Evolutionary conservation across 2,113 vertebrate species (phyloP), one percentile per base, ranked within the genome.

Genomic region (Paedocypris sp.): DNA sequence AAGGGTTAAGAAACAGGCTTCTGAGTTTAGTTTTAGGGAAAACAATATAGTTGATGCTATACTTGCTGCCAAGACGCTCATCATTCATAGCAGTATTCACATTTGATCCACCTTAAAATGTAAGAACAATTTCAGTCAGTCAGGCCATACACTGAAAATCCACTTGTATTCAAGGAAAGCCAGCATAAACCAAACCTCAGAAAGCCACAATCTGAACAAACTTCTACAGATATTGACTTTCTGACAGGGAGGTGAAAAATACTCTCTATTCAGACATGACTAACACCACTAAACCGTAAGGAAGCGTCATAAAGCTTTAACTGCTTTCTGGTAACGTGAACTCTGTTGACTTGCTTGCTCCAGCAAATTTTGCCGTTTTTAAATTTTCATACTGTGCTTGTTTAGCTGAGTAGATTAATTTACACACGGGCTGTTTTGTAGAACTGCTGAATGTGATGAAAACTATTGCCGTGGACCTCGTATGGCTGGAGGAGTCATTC

Each of bases 321-420:
- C 48, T 75, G 69, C 47, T 58, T 62, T 66, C 69, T 69, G 57
- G 50, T 70, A 68, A 66, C 66, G 69, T 75, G 62, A 42, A 25
- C 67, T 72, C 39, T 62, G 68, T 74, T 72, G 60, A 61, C 67
- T 67, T 76, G 73, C 74, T 73, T 63, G 64, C 75, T 62, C 18
- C 50, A 60, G 77, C 65, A 71, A 53, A 77, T 70, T 72, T 69
- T 49, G 29, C n/a, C 3, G 62, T 64, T 66, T 64, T 58, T 63
- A 68, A 48, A 69, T 70, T 64, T 50, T 69, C 54, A 61, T 67
- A 69, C 39, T 33, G 67, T 70, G 64, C 53, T 69, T 67, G 63
- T 71, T 81, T 72, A 73, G 80, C 77, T 72, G 73, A 79, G 75
- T 64, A 74, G 72, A 78, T 80, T 80, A 18, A 80, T 83, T 80